phyloP scores from a whole-genome alignment of 2,113 vertebrate genomes.

The Chascanopsetta lugubris region DNA sequence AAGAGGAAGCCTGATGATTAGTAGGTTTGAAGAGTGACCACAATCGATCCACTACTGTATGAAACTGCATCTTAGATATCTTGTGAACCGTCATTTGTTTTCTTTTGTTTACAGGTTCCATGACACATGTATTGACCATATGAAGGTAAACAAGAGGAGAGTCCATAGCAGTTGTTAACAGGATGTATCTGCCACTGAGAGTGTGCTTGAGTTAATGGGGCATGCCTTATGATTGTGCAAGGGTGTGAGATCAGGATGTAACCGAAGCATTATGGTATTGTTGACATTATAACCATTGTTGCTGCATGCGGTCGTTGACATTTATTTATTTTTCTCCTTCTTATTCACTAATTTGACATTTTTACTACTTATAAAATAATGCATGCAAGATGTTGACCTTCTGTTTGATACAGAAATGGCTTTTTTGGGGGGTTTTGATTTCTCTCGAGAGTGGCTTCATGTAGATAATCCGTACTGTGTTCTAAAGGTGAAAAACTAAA shows the following conservation, averaged over 20 bases:
- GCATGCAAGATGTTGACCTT: constrained; percentile 81
- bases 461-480: constrained; percentile 70
- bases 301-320: constrained; percentile 94
- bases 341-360: constrained; percentile 58
- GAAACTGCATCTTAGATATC: background rate
- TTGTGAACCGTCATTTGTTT: constrained; percentile 5
- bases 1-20: constrained; percentile 30
- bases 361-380: constrained; percentile 73
- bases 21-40: constrained; percentile 29
- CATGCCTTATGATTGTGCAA: constrained; percentile 94
- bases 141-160: constrained; percentile 77
- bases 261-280: constrained; percentile 83
- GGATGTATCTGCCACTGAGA: constrained; percentile 65
- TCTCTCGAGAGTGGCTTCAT: constrained; percentile 71
- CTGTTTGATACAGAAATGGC: constrained; percentile 73
- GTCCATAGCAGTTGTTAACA: constrained; percentile 58
- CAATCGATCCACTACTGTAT: background rate
- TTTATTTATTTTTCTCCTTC: constrained; percentile 65
- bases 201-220: constrained; percentile 83
- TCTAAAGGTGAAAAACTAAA: constrained; percentile 66
- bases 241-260: constrained; percentile 76
- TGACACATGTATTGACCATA: constrained; percentile 75
- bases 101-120: constrained; percentile 68
- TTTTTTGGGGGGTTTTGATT: constrained; percentile 49
- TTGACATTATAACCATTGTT: constrained; percentile 85